Base-by-base conservation (phyloP, 2,113 vertebrate species). In the Aythya baeri region DNA sequence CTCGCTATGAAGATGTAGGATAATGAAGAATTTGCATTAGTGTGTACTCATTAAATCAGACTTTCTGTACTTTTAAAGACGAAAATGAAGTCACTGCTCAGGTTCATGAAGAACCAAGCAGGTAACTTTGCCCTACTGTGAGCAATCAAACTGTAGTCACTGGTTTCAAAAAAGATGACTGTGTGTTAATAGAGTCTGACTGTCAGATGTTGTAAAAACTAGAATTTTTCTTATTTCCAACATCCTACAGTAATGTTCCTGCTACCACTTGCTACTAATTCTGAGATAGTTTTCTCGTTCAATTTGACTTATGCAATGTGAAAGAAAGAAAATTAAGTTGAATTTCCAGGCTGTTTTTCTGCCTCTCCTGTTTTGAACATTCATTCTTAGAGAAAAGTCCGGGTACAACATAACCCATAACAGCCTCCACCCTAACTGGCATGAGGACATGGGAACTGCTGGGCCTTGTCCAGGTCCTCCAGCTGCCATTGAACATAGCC, bases 401-500 rank as follows among this genome's bases (percentile, higher is more conserved):
- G 20, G 61, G 7, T 25, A n/a, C 2, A n/a, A 16, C 4, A 27
- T 7, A 10, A 81, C 3, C 12, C 31, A 75, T n/a, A 78, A 29
- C 12, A 82, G 13, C 49, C 29, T 65, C 50, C 59, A 23, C 6
- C 5, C 17, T 26, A 61, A 1, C 3, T 57, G 31, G 2, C 0
- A 0, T 14, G 10, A 4, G 17, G 7, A 5, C 36, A 14, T 44
- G 52, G 46, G 55, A 89, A 46, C 17, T 29, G 9, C 9, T 63
- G 16, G 20, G 9, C 17, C 7, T 31, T 63, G 70, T 17, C 21
- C 11, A 9, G 61, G 7, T 88, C 11, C 31, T 36, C 36, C 14
- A 66, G 16, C 27, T 4, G 3, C 3, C 23, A 15, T 22, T 46
- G 74, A 43, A 34, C 13, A 61, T 34, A 49, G 11, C 13, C 65